Evolutionary conservation across 2,113 vertebrate species (phyloP).

Genomic region (Podarcis muralis): DNA sequence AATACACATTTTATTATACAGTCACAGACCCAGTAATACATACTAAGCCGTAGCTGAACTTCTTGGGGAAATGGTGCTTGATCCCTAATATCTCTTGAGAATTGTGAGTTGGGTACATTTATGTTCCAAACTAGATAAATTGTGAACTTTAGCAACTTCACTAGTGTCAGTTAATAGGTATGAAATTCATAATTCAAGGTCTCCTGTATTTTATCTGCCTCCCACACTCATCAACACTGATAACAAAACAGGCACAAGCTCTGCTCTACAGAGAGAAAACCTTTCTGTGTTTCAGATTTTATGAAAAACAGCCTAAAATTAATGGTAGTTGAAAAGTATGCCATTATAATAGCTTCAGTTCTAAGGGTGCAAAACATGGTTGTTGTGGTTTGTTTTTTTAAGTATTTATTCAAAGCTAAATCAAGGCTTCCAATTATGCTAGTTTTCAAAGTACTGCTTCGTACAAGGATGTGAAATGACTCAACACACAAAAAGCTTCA

Average conservation of each 20-base stretch:
- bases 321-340: slow-evolving; percentile 43
- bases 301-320: slow-evolving; percentile 9
- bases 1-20: too few relatives aligned
- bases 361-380: slow-evolving; percentile 59
- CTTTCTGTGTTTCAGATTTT: background rate
- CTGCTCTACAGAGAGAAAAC: slow-evolving; percentile 5
- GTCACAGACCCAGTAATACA: background rate
- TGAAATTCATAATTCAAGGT: background rate
- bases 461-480: slow-evolving; percentile 54
- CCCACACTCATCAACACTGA: accelerated
- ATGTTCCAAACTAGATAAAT: background rate
- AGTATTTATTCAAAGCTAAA: slow-evolving; percentile 52
- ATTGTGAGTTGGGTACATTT: background rate
- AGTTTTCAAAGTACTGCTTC: slow-evolving; percentile 59
- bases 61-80: background rate
- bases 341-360: slow-evolving; percentile 55
- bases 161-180: background rate
- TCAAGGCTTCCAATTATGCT: slow-evolving; percentile 54
- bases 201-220: background rate
- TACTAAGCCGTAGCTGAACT: background rate
- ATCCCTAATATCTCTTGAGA: background rate
- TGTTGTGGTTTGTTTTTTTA: background rate
- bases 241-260: background rate
- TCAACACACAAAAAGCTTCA: slow-evolving; percentile 27
- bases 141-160: background rate